Base-by-base conservation (phyloP, 1,140 invertebrate species). In the Globodera rostochiensis region DNA sequence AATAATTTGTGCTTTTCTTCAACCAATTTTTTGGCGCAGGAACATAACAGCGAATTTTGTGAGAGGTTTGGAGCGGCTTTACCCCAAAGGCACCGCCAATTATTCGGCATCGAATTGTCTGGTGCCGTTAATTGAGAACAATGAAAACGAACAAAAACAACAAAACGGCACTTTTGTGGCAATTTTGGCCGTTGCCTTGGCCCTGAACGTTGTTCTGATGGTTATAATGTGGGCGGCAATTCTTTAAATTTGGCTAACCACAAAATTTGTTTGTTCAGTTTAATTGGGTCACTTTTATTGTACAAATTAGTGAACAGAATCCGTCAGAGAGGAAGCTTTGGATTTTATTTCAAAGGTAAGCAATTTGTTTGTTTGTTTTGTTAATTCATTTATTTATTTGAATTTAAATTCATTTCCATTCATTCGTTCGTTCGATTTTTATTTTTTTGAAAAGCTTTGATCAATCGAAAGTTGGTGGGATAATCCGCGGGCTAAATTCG, bases 1-100 rank as follows among this genome's bases (percentile, higher is more conserved):
- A 73, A 73, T 47, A 15, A 57, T 75, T 53, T 50, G 1, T 25
- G 1, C 36, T 36, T 36, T 36, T 36, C 1, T 36, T 36, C 36
- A 36, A 36, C 25, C 25, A 74, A 60, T 74, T 74, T 60, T 6
- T 50, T 60, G 6, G 36, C 21, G 19, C 74, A 75, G 19, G 3
- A 45, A 49, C 25, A 57, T 50, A 25, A 13, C 64, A 47, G 11
- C 53, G 47, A 75, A 75, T 75, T 75, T 57, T 49, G 11, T 75
- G 4, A 47, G 46, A 0, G 64, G 36, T 75, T 75, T 75, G 53
- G 64, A 25, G 15, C 53, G 46, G 46, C 64, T 47, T 73, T 73
- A 50, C 57, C 5, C 57, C 3, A 19, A 64, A 3, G 36, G 36
- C 36, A 36, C 36, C 36, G 36, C 36, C 15, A 64, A 64, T 64